A percentile compares a stretch with the other conserved stretches of the same genome.
Evolutionary conservation across 2,888 invertebrate genomes (phyloP).

Genomic region (Aleiodes alternator): DNA sequence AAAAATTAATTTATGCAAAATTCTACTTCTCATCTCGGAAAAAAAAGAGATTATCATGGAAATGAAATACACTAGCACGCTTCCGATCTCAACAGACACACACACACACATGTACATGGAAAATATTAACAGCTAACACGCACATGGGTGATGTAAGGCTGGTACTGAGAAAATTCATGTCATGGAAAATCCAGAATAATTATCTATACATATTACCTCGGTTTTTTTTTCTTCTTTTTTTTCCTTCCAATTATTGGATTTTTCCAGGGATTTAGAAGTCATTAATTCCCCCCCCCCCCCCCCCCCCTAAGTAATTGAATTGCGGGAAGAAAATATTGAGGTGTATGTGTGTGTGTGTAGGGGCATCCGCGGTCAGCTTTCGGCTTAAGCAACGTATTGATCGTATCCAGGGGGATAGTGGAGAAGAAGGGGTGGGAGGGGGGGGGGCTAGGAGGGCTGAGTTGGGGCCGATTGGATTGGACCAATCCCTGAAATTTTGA

Average conservation of each 20-base stretch:
- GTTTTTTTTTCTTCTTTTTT: background rate
- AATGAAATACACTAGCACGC: conserved; percentile 34
- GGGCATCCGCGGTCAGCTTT: conserved; percentile 54
- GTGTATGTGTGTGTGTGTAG: background rate
- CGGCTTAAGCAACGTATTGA: conserved; percentile 33
- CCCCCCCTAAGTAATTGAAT: too few species aligned
- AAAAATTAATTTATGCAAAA: too few species aligned
- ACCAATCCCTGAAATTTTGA: conserved; percentile 1
- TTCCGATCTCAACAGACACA: conserved; percentile 35
- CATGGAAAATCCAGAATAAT: conserved; percentile 23
- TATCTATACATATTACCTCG: conserved; percentile 9
- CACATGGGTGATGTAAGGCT: conserved; percentile 39
- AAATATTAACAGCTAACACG: conserved; percentile 22
- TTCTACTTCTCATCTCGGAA: conserved; percentile 40
- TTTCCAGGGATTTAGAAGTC: background rate
- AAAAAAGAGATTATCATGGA: conserved; percentile 43
- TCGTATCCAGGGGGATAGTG: background rate
- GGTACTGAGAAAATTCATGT: conserved; percentile 25
- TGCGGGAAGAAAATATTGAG: conserved; percentile 4
- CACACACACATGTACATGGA: background rate
- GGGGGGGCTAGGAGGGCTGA: background rate
- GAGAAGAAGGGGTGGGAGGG: background rate
- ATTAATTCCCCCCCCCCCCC: too few species aligned
- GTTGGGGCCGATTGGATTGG: background rate
- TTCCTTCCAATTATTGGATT: background rate